Conservation (phyloP, 92 coral and sea anemone species). For the Micromussa lordhowensis region DNA sequence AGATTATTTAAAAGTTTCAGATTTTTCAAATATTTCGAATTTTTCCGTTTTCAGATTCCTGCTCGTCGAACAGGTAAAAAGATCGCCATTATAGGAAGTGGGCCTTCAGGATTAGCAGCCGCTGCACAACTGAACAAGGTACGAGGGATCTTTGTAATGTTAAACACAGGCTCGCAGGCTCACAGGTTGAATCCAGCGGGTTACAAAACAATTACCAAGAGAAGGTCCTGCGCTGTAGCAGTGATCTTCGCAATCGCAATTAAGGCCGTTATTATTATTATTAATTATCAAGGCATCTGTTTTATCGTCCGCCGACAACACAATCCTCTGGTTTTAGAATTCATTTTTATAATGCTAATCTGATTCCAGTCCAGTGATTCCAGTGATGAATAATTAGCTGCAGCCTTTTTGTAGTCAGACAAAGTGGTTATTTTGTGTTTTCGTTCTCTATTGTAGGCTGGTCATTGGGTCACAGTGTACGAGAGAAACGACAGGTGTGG, state of each 20-base stretch:
- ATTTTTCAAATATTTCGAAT: background rate
- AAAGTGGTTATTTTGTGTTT: background rate
- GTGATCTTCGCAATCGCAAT: no score
- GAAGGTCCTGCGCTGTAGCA: no score
- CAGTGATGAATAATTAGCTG: background rate
- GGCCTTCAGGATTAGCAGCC: constrained; percentile 96
- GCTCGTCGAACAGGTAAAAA: constrained; percentile 79
- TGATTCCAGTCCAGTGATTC: background rate
- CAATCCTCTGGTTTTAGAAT: background rate
- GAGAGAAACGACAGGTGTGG: constrained; percentile 96
- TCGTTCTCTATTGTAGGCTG: constrained; percentile 70
- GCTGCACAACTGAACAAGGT: constrained; percentile 99
- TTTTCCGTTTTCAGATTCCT: constrained; percentile 71
- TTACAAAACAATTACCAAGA: no score
- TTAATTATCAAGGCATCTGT: no score
- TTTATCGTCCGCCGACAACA: background rate
- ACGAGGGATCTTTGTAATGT: background rate
- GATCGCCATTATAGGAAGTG: constrained; percentile 95
- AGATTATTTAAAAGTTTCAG: background rate
- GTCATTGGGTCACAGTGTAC: constrained; percentile 91
- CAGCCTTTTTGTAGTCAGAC: background rate
- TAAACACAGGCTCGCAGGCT: background rate
- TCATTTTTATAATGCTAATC: background rate
- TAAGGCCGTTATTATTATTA: no score
- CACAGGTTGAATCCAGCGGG: background rate